Conservation (phyloP, 2,113 vertebrate genomes). For the Bungarus multicinctus region DNA sequence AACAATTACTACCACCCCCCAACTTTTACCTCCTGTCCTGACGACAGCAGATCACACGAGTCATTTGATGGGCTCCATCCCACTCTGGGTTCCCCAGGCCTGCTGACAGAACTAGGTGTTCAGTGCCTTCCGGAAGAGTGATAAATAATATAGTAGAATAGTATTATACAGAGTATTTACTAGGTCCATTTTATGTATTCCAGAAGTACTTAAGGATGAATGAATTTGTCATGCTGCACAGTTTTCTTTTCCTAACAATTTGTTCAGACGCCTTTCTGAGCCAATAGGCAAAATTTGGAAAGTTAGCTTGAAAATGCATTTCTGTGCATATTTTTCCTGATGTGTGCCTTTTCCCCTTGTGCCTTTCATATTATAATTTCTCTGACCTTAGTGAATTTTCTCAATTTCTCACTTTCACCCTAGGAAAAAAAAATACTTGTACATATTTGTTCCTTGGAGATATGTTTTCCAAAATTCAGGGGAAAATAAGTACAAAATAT, state of each 20-base stretch:
- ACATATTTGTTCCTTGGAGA: background rate
- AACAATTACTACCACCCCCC: too few species aligned
- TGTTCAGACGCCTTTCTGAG: background rate
- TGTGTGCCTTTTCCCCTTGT: background rate
- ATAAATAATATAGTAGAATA: too few species aligned
- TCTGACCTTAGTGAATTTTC: background rate
- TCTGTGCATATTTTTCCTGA: background rate
- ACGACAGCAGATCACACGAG: too few species aligned
- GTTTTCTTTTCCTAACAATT: background rate
- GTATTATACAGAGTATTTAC: too few species aligned
- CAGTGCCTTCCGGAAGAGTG: too few species aligned
- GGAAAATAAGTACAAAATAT: background rate
- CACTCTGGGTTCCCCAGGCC: too few species aligned
- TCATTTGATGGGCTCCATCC: too few species aligned
- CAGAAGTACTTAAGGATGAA: background rate
- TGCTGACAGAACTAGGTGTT: too few species aligned
- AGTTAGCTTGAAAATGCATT: background rate
- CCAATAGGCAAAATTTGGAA: background rate
- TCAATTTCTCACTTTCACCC: background rate
- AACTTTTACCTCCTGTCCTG: too few species aligned
- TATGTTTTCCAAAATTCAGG: background rate
- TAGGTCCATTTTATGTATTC: too few species aligned
- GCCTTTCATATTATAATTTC: background rate
- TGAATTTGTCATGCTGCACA: background rate
- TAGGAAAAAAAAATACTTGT: too few species aligned